These are phyloP conservation scores for Scelioninae gen. 2 DNA, from an alignment of 2,888 invertebrate genomes.

Conservation along the genomic window DNA sequence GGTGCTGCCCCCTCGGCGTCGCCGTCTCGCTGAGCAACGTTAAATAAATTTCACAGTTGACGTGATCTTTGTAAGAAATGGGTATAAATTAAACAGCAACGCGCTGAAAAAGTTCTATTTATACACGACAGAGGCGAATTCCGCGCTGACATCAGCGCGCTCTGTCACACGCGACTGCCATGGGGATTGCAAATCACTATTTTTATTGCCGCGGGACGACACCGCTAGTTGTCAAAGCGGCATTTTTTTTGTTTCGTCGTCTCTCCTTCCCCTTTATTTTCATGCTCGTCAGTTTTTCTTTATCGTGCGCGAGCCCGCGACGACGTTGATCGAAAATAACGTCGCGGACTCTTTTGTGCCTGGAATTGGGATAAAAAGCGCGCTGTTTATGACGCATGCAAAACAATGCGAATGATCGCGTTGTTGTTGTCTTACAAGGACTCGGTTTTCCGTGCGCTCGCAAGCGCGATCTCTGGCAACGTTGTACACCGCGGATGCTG, in stretches of 20 bases:
- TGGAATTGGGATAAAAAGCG: slow-evolving; percentile 1
- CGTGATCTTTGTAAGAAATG: background rate
- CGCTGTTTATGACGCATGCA: slow-evolving; percentile 24
- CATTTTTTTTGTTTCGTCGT: no score
- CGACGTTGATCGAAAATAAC: slow-evolving; percentile 31
- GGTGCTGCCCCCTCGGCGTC: background rate
- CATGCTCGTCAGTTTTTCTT: no score
- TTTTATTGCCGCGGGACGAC: no score
- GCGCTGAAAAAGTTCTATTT: slow-evolving; percentile 21
- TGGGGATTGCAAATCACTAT: slow-evolving; percentile 19
- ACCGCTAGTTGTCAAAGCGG: no score
- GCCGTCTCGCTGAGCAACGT: background rate
- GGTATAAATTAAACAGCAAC: background rate
- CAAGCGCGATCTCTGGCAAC: slow-evolving; percentile 49
- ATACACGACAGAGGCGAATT: slow-evolving; percentile 1
- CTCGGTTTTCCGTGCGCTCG: slow-evolving; percentile 21
- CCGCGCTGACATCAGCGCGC: slow-evolving; percentile 5
- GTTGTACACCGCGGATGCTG: slow-evolving; percentile 54
- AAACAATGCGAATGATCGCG: slow-evolving; percentile 45
- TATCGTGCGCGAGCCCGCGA: background rate
- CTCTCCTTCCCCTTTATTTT: no score
- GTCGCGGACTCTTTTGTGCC: slow-evolving; percentile 4
- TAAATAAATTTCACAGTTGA: slow-evolving; percentile 16
- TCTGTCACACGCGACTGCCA: slow-evolving; percentile 4
- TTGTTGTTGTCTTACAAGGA: slow-evolving; percentile 41